Conservation (phyloP, 2,113 vertebrate species). For the Hiodon alosoides region DNA sequence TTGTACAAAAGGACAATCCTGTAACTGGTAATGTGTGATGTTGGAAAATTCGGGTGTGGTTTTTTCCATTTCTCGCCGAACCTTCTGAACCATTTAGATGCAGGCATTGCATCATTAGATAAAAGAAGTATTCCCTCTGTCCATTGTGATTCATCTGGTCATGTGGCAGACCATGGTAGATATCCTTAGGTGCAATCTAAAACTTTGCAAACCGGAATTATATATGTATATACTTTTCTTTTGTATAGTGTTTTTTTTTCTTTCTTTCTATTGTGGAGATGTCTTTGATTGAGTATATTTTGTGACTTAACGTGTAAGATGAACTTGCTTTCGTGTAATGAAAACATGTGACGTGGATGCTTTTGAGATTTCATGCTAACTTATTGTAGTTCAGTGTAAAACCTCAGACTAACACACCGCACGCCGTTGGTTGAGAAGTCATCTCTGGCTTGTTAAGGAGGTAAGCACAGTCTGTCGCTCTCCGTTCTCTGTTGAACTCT, state of each 20-base stretch:
- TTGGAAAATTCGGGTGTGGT: neutral
- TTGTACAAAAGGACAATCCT: conserved; percentile 1
- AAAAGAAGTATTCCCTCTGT: neutral
- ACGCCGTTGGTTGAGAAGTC: too few relatives aligned
- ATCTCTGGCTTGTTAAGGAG: too few relatives aligned
- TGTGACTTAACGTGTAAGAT: neutral
- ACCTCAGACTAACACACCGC: too few relatives aligned
- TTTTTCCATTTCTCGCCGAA: neutral
- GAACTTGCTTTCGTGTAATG: neutral
- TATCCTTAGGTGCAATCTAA: too few relatives aligned
- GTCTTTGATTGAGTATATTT: neutral
- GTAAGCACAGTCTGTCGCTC: too few relatives aligned
- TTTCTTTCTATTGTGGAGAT: neutral
- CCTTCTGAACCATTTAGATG: too few relatives aligned
- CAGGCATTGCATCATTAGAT: neutral
- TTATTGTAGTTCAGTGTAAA: neutral
- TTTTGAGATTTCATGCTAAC: neutral
- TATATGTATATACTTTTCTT: too few relatives aligned
- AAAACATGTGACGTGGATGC: neutral
- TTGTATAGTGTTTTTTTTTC: neutral
- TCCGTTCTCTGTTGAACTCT: neutral
- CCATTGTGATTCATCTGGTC: too few relatives aligned
- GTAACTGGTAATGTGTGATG: neutral
- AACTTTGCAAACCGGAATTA: too few relatives aligned
- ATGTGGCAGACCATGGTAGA: too few relatives aligned